Evolutionary conservation across 2,888 invertebrate species (phyloP), one percentile per base, ranked within the genome.

Genomic region (Euphydryas editha): DNA sequence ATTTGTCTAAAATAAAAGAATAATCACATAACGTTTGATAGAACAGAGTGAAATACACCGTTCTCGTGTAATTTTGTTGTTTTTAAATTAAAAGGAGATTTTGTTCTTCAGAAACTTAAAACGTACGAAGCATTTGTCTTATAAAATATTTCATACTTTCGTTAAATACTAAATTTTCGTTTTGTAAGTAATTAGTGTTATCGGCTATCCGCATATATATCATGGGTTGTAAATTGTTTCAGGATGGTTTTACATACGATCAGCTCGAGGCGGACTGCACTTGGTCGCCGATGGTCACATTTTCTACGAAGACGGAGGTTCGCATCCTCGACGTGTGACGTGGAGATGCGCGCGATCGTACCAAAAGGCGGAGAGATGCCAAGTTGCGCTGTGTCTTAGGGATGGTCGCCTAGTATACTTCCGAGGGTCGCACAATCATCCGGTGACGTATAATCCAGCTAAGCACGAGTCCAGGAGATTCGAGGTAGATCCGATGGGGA

Each of bases 211-310:
- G 54, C 54, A 62, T 69, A 72, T 68, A 69, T 70, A 68, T 65
- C 67, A 64, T 39, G 59, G 60, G 59, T 56, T 59, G 71, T 66
- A 57, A 57, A 65, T 80, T 74, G 74, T 88, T 87, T 75, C 90
- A 92, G 92, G 90, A 24, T 92, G 92, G 92, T 92, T 92, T 83
- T 92, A 92, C 80, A 90, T 92, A 67, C 84, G 90, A 30, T 93
- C 92, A 24, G 90, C 92, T 63, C 91, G 93, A 65, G 93, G 93
- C 11, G 92, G 92, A 0, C 78, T 92, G 64, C 92, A 92, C 69
- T 80, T 92, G 61, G 93, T 93, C 36, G 93, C 90, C 1, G 88
- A 87, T 66, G 91, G 92, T 0, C 92, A 92, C 75, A 92, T 93
- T 74, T 93, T 92, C 81, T 93, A 93, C 77, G 93, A 93, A 76